Base-by-base conservation (phyloP, 37 sponge, comb jelly and placozoan genomes). In the Chondrosia reniformis region DNA sequence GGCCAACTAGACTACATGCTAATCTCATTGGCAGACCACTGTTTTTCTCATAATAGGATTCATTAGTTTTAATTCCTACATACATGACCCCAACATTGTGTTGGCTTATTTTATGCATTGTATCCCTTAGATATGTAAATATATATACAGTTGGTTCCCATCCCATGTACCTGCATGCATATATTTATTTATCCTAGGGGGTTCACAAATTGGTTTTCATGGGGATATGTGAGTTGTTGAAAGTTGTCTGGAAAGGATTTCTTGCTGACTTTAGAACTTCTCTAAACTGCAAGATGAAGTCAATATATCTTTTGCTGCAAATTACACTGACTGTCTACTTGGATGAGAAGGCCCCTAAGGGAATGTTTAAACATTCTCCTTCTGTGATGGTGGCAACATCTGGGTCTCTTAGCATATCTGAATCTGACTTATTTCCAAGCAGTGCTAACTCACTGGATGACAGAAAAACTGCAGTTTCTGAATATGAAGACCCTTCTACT, bases 261-360 rank as follows among this genome's bases (percentile, higher is more conserved):
- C 84, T 87, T 49, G 58, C 80, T 13, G 85, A 84, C 19, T 38
- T 85, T 12, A 58, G 30, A 30, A 81, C 55, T 30, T 75, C 81
- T 17, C 77, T 79, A n/a, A 83, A 88, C 13, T 46, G 74, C 7
- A 22, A 66, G 58, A 74, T 92, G 32, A 75, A 81, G 56, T 92
- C 93, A 9, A 76, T 61, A 31, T 92, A 88, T 65, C 80, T 92
- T 33, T 34, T 92, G 39, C 49, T 92, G 15, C 40, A 86, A 13
- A 40, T 92, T 3, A 81, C 88, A 30, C 83, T 81, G 32, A 57
- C 56, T 61, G 32, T 82, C 56, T 82, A 79, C 83, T 78, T 69
- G 24, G 72, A 69, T 39, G 72, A 69, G 72, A 31, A 36, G 3
- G 43, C 61, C 17, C n/a, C 9, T 7, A 59, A 13, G 61, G 4